phyloP scores from a whole-genome alignment of 2,888 invertebrate genomes.

The Hydrotaea diabolus region DNA sequence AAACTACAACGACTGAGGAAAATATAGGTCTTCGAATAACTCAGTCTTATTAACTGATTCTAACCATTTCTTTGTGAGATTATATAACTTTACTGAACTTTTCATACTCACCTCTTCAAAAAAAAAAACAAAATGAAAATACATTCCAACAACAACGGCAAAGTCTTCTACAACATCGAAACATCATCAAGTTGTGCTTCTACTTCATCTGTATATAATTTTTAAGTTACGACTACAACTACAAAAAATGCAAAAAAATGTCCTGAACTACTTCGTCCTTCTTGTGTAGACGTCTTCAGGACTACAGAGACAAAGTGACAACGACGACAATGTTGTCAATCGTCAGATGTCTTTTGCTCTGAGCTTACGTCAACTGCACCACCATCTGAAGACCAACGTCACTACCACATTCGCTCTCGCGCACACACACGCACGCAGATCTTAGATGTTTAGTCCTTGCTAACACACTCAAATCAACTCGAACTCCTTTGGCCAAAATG shows the following conservation, averaged over 20 bases:
- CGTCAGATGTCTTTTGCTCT: constrained; percentile 64
- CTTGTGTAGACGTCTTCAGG: constrained; percentile 43
- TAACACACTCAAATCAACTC: constrained; percentile 44
- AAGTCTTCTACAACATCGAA: constrained; percentile 42
- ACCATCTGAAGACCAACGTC: constrained; percentile 57
- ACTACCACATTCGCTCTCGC: constrained; percentile 12
- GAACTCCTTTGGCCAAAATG: constrained; percentile 12
- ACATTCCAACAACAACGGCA: not conserved
- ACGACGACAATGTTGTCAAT: constrained; percentile 67
- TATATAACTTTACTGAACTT: too few species aligned
- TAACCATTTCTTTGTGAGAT: too few species aligned
- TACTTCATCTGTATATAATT: constrained; percentile 57
- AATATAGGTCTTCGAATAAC: too few species aligned
- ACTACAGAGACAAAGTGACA: constrained; percentile 37
- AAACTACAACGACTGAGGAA: too few species aligned
- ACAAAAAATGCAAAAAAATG: constrained; percentile 25
- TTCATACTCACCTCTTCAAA: not conserved
- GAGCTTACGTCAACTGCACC: constrained; percentile 65
- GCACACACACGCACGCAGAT: not conserved
- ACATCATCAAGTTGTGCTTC: constrained; percentile 52
- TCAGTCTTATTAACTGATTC: too few species aligned
- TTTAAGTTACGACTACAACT: constrained; percentile 20
- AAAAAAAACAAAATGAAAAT: not conserved
- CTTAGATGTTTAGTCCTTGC: constrained; percentile 46
- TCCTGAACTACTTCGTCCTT: constrained; percentile 51